Base-by-base conservation (phyloP, 2,113 vertebrate genomes). In the Periophthalmus modestus region DNA sequence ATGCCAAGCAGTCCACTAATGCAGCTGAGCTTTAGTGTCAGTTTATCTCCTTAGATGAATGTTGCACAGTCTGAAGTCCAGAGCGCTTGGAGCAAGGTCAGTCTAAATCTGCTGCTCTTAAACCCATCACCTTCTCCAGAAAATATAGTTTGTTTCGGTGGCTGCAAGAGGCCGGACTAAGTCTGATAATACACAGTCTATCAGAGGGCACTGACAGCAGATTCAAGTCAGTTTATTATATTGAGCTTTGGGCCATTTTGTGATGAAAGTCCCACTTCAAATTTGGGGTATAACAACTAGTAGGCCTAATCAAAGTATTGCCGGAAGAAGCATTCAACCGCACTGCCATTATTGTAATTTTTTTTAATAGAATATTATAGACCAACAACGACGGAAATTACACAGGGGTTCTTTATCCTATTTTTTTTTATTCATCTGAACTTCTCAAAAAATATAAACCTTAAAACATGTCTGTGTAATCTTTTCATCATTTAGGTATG, bases 21-120 rank as follows among this genome's bases (percentile, higher is more conserved):
- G 50, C 16, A 54, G 16, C 4, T 19, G 18, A 55, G 19, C 19
- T 55, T 55, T 21, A 21, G 52, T 55, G 52, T 55, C 19, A 21
- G 7, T 7, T 61, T 86, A 78, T 82, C 84, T 79, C 72, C 81
- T 80, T 73, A 52, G 65, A 84, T 84, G 72, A 80, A 61, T 13
- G 69, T 82, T 66, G 73, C 48, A 19, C 33, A 76, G 50, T 63
- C 46, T 48, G 54, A 59, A 65, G 24, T 59, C 59, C 48, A 39
- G 24, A 43, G 66, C 48, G 70, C 59, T 75, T 73, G 5, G 0
- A 36, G 69, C 72, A 81, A 81, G 70, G 66, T 82, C 69, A 81
- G 57, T 43, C 46, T 55, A 72, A 63, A 70, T 46, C 66, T 77
- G 18, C 19, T 55, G 52, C 52, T n/a, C 21, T 54, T 21, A 34